phyloP scores from a whole-genome alignment of 2,888 invertebrate genomes.

The Cheilosia urbana region DNA sequence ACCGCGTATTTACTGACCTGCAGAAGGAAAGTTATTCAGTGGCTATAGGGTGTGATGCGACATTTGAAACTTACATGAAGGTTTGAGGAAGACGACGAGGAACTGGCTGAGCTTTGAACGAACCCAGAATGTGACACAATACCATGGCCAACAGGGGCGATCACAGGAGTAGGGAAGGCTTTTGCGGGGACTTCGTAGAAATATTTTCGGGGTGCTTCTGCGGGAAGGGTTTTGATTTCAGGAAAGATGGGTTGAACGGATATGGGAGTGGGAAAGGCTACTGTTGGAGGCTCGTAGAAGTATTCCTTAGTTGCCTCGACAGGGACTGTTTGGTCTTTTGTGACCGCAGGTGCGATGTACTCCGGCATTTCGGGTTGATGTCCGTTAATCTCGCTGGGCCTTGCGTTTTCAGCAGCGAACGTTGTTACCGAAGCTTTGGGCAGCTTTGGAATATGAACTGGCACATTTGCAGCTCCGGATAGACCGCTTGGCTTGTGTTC shows the following conservation, averaged over 20 bases:
- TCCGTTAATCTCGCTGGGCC: background rate
- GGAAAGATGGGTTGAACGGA: background rate
- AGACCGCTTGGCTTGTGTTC: background rate
- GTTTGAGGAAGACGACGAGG: constrained; percentile 6
- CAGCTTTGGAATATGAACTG: constrained; percentile 3
- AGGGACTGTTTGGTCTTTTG: background rate
- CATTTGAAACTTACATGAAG: constrained; percentile 14
- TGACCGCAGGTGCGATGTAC: background rate
- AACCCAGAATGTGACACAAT: constrained; percentile 7
- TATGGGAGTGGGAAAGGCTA: background rate
- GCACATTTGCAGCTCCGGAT: background rate
- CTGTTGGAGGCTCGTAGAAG: background rate
- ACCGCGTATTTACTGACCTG: constrained; percentile 23
- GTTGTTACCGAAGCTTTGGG: background rate
- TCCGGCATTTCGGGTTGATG: background rate
- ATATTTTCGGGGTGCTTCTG: background rate
- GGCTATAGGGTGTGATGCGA: background rate
- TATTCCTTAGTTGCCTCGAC: background rate
- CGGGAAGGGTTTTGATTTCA: background rate
- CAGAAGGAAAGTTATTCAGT: background rate
- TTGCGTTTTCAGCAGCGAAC: background rate
- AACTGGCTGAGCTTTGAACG: constrained; percentile 14
- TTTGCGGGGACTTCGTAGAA: constrained; percentile 4
- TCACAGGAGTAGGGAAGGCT: constrained; percentile 3
- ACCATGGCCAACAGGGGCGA: background rate